phyloP scores from a whole-genome alignment of 1,140 invertebrate genomes.

The Penaeus chinensis region DNA sequence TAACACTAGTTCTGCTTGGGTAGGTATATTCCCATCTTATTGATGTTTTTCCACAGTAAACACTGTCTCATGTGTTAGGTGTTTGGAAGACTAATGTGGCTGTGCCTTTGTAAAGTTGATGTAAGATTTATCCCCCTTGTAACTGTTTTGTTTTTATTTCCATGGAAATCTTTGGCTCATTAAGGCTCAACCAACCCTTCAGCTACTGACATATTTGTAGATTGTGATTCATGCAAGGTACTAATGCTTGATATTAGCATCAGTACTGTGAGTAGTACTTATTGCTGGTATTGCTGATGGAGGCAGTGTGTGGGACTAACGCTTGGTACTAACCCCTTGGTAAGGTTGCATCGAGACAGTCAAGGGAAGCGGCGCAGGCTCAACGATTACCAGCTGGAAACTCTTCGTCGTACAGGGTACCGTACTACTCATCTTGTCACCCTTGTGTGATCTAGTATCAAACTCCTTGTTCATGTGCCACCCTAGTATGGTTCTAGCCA shows the following conservation, averaged over 20 bases:
- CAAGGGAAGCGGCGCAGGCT: conserved; percentile 88
- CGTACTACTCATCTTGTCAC: conserved; percentile 37
- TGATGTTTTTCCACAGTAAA: too few relatives aligned
- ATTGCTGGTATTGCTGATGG: conserved; percentile 12
- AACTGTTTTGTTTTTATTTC: too few relatives aligned
- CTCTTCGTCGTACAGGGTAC: conserved; percentile 86
- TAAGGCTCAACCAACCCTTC: too few relatives aligned
- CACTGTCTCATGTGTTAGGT: too few relatives aligned
- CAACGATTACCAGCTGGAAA: conserved; percentile 87
- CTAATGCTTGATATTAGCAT: conserved; percentile 23
- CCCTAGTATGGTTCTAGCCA: conserved; percentile 16
- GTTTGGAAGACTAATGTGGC: too few relatives aligned
- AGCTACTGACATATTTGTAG: background rate
- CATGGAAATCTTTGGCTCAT: too few relatives aligned
- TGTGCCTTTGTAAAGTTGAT: too few relatives aligned
- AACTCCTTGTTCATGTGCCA: conserved; percentile 18
- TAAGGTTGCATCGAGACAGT: conserved; percentile 90
- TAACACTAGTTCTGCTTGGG: too few relatives aligned
- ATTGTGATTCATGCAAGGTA: conserved; percentile 7
- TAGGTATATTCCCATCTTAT: too few relatives aligned
- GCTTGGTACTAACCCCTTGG: conserved; percentile 66
- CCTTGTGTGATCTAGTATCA: conserved; percentile 28
- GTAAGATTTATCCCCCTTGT: too few relatives aligned
- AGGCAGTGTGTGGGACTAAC: conserved; percentile 33
- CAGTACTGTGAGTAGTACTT: background rate